A percentile compares a stretch with the other conserved stretches of the same genome.
phyloP scores from a whole-genome alignment of 2,888 invertebrate species.

The Homarus gammarus region DNA sequence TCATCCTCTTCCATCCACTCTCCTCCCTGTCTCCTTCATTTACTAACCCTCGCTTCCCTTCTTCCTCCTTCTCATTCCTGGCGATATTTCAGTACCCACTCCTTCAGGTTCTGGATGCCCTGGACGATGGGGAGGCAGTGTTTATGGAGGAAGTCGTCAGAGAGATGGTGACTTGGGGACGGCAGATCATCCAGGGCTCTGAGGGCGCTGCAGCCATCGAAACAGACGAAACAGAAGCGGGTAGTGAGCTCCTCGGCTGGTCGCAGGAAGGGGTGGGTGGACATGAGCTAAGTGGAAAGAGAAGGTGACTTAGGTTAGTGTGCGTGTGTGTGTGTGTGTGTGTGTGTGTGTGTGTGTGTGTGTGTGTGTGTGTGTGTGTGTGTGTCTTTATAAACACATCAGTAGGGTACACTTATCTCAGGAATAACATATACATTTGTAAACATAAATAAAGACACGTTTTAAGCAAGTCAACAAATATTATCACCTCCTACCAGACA shows the following conservation, averaged over 20 bases:
- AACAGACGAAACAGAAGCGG: slow-evolving; percentile 76
- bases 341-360: too few species aligned
- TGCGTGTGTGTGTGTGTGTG: neutral
- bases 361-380: slow-evolving; percentile 5
- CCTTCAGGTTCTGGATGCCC: slow-evolving; percentile 56
- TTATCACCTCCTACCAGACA: neutral
- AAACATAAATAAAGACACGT: too few species aligned
- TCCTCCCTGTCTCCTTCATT: neutral
- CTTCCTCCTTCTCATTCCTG: too few species aligned
- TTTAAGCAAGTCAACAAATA: too few species aligned
- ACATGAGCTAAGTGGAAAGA: slow-evolving; percentile 68
- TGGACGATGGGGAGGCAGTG: slow-evolving; percentile 55
- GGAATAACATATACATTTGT: too few species aligned
- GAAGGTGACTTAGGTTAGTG: neutral
- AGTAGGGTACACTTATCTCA: too few species aligned
- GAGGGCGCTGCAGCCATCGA: slow-evolving; percentile 76
- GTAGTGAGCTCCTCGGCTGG: slow-evolving; percentile 64
- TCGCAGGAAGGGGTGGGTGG: slow-evolving; percentile 68
- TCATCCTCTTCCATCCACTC: slow-evolving; percentile 1
- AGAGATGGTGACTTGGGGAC: neutral
- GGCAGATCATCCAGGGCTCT: slow-evolving; percentile 52
- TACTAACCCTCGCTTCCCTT: neutral
- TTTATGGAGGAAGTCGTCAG: slow-evolving; percentile 58
- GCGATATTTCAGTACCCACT: slow-evolving; percentile 48
- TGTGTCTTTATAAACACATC: neutral